phyloP scores from a whole-genome alignment of 2,888 invertebrate species.

The Reticulitermes lucifugus region DNA sequence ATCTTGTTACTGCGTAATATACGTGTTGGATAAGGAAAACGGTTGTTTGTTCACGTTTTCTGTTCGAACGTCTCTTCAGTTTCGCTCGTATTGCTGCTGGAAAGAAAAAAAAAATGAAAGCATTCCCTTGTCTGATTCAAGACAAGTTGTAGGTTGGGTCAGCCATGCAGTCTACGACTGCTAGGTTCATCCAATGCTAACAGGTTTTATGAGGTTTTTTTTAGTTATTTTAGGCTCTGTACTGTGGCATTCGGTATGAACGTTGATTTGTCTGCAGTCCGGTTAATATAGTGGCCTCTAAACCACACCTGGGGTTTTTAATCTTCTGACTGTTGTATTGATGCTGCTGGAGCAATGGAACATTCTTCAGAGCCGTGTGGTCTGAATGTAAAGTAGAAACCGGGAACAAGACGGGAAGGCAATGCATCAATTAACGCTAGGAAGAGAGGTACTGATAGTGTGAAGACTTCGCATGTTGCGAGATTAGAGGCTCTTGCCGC shows the following conservation, averaged over 20 bases:
- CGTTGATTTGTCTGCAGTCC: constrained; percentile 21
- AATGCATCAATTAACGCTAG: too few relatives aligned
- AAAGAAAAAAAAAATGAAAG: neutral
- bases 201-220: constrained; percentile 11
- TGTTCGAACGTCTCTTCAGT: neutral
- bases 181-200: neutral
- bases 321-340: neutral
- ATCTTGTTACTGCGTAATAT: neutral
- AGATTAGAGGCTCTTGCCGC: too few relatives aligned
- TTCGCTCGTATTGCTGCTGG: neutral
- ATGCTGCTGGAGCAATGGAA: neutral
- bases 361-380: neutral
- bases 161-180: neutral
- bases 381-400: neutral
- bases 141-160: neutral
- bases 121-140: neutral
- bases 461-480: too few relatives aligned
- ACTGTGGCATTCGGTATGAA: neutral
- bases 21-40: neutral
- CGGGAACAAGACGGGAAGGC: too few relatives aligned
- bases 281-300: constrained; percentile 13
- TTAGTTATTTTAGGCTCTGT: neutral
- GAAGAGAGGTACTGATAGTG: too few relatives aligned
- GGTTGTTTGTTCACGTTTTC: neutral
- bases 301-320: constrained; percentile 16